Evolutionary conservation across 2,797 vertebrate species (phyloP).

Genomic region (Sardinella longiceps): DNA sequence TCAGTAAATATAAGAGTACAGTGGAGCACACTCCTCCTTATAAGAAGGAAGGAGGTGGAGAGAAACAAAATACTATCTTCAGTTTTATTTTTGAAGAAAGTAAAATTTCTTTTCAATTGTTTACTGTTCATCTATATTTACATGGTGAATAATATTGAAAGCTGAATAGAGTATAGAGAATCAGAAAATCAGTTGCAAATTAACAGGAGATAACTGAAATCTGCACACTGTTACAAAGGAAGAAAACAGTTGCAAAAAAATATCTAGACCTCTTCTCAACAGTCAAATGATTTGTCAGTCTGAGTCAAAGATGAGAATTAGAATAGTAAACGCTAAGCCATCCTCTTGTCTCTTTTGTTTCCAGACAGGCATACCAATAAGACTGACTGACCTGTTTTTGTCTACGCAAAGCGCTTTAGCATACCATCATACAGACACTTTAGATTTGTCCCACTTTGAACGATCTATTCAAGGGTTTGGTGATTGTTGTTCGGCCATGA

Average conservation of each 20-base stretch:
- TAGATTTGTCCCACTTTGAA: not conserved
- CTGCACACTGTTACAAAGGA: too few relatives aligned
- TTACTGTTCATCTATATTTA: too few relatives aligned
- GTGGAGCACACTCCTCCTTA: too few relatives aligned
- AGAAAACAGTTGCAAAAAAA: not conserved
- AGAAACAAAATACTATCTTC: too few relatives aligned
- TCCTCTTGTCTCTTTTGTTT: not conserved
- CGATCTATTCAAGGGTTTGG: not conserved
- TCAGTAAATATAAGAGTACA: too few relatives aligned
- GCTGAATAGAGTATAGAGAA: too few relatives aligned
- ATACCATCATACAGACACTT: not conserved
- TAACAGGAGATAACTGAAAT: too few relatives aligned
- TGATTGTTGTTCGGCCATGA: not conserved
- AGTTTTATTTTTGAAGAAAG: too few relatives aligned
- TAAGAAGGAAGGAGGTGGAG: too few relatives aligned
- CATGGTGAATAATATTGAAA: too few relatives aligned
- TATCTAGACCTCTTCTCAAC: not conserved
- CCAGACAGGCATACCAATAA: not conserved
- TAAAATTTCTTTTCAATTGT: too few relatives aligned
- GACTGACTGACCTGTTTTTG: not conserved
- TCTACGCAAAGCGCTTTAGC: not conserved
- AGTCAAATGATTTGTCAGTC: not conserved
- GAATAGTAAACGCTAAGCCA: not conserved
- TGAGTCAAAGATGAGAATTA: not conserved
- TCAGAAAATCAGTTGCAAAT: too few relatives aligned